Percentiles rank a stretch among this genome's conserved stretches.
phyloP scores from a whole-genome alignment of 2,888 invertebrate genomes.

The Caenorhabditis drosophilae region DNA sequence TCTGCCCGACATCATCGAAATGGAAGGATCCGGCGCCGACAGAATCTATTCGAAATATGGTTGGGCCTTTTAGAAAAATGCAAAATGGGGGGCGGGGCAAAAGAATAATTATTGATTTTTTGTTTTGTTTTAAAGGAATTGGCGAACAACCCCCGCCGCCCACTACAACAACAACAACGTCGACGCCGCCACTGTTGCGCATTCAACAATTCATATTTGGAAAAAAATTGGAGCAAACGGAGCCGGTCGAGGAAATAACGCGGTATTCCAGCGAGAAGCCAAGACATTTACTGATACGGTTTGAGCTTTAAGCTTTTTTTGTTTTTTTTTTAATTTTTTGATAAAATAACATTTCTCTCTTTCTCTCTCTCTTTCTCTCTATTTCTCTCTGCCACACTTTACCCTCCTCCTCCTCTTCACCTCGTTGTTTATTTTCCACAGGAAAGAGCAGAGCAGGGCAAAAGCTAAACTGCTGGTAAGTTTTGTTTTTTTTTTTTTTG shows the following conservation, averaged over 20 bases:
- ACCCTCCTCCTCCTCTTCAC: too few relatives aligned
- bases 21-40: slow-evolving; percentile 45
- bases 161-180: slow-evolving; percentile 23
- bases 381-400: too few relatives aligned
- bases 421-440: too few relatives aligned
- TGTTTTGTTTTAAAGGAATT: too few relatives aligned
- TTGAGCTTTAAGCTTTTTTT: slow-evolving; percentile 18
- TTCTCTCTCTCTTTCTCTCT: too few relatives aligned
- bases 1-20: slow-evolving; percentile 52
- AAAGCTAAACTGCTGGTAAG: too few relatives aligned
- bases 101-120: too few relatives aligned
- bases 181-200: too few relatives aligned
- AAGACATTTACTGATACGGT: slow-evolving; percentile 53
- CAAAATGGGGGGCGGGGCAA: not conserved
- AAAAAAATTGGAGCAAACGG: slow-evolving; percentile 30
- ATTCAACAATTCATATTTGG: slow-evolving; percentile 48
- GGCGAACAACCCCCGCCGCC: not conserved
- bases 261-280: slow-evolving; percentile 26
- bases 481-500: too few relatives aligned
- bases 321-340: too few relatives aligned
- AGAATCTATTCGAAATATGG: slow-evolving; percentile 43
- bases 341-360: too few relatives aligned
- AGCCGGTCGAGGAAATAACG: slow-evolving; percentile 34
- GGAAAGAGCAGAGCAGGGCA: too few relatives aligned
- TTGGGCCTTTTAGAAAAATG: not conserved